phyloP scores from a whole-genome alignment of 2,113 vertebrate species.

The Leucosticte australis region DNA sequence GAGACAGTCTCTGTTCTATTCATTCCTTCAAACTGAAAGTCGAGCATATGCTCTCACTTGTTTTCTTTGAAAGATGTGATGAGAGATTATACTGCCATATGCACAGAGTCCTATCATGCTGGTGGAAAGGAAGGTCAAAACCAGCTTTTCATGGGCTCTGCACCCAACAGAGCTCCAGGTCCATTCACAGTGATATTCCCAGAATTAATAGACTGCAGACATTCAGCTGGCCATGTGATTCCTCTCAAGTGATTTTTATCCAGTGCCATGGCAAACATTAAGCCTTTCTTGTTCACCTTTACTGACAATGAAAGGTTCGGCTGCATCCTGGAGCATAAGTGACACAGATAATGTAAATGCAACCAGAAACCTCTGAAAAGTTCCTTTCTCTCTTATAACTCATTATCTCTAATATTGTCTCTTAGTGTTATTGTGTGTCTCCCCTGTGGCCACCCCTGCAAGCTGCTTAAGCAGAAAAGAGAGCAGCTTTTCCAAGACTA shows the following conservation, averaged over 20 bases:
- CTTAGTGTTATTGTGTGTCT: background rate
- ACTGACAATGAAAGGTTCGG: background rate
- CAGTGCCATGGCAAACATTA: background rate
- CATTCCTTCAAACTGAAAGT: background rate
- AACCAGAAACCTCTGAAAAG: background rate
- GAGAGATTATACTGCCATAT: background rate
- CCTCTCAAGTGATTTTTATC: slow-evolving; percentile 5
- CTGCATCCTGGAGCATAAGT: background rate
- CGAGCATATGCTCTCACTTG: background rate
- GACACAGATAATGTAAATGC: background rate
- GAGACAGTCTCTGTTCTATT: background rate
- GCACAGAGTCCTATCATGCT: background rate
- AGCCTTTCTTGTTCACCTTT: background rate
- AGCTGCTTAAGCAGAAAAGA: background rate
- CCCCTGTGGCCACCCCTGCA: background rate
- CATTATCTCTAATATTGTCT: background rate
- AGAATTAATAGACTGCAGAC: background rate
- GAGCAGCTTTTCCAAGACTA: background rate
- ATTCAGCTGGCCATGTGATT: background rate
- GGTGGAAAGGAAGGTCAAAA: background rate
- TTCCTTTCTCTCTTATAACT: background rate
- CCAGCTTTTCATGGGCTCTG: background rate
- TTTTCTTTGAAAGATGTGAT: background rate
- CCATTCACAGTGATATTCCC: background rate
- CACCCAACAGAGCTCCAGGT: background rate